phyloP scores from a whole-genome alignment of 2,888 invertebrate genomes.

The Yponomeuta sedellus region DNA sequence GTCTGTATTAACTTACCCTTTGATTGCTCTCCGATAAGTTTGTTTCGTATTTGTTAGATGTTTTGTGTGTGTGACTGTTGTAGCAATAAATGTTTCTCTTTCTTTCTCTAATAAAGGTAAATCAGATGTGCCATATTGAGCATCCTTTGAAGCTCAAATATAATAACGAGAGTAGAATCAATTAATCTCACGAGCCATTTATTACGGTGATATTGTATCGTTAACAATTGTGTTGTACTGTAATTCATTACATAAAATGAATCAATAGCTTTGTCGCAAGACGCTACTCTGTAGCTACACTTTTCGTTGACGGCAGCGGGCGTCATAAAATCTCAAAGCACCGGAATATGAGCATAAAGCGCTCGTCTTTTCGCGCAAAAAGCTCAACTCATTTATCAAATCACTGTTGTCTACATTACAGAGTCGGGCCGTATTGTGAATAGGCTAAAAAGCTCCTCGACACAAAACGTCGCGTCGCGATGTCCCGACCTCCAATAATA shows the following conservation, averaged over 20 bases:
- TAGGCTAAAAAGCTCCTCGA: constrained; percentile 57
- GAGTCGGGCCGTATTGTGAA: constrained; percentile 53
- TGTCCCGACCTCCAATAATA: not conserved
- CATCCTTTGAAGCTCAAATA: not conserved
- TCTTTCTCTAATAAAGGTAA: not conserved
- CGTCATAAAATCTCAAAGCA: constrained; percentile 22
- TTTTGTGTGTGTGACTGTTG: too few species aligned
- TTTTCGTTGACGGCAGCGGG: constrained; percentile 25
- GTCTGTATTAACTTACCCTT: too few species aligned
- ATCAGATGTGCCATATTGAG: not conserved
- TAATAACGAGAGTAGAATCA: not conserved
- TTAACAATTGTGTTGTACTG: constrained; percentile 4
- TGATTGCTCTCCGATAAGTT: too few species aligned
- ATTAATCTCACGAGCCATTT: constrained; percentile 4
- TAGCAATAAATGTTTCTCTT: too few species aligned
- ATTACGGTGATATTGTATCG: constrained; percentile 10
- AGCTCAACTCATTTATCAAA: constrained; percentile 65
- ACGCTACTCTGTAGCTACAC: constrained; percentile 23
- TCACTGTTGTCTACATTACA: constrained; percentile 65
- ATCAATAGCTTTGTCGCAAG: constrained; percentile 35
- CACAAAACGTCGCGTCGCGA: constrained; percentile 38
- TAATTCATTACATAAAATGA: constrained; percentile 33
- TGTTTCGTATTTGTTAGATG: too few species aligned
- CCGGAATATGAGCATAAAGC: constrained; percentile 38
- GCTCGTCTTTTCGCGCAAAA: constrained; percentile 56